Conservation (phyloP, 2,797 vertebrate species). For the Alectoris magna region DNA sequence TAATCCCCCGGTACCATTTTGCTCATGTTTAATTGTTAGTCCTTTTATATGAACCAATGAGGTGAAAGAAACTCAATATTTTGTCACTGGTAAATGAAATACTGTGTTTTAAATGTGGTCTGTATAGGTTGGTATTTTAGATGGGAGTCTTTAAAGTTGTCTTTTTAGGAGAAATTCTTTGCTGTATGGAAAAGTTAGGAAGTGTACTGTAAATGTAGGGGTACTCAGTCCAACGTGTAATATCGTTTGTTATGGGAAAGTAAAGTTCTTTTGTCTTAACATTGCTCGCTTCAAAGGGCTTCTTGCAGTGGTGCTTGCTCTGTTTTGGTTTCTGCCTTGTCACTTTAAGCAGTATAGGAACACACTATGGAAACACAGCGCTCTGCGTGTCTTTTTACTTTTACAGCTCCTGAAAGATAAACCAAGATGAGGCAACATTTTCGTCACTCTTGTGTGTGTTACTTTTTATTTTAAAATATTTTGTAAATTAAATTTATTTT, state of each 20-base stretch:
- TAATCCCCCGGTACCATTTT: background rate
- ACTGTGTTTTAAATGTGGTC: conserved; percentile 55
- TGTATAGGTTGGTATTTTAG: conserved; percentile 69
- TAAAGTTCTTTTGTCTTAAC: conserved; percentile 68
- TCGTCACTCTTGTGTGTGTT: background rate
- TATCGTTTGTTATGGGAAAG: conserved; percentile 73
- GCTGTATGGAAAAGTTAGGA: conserved; percentile 65
- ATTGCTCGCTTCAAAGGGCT: conserved; percentile 38
- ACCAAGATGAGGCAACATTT: background rate
- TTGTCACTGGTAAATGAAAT: conserved; percentile 67
- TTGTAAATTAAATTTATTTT: conserved; percentile 57
- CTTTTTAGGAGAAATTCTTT: conserved; percentile 52
- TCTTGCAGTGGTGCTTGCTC: background rate
- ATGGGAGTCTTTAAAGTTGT: conserved; percentile 60
- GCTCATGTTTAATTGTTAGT: conserved; percentile 39
- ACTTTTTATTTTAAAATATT: conserved; percentile 17
- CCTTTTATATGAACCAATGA: conserved; percentile 61
- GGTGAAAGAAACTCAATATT: conserved; percentile 63
- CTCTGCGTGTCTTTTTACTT: background rate
- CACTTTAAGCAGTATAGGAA: background rate
- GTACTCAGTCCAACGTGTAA: conserved; percentile 67
- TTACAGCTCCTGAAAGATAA: background rate
- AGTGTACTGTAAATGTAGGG: conserved; percentile 67
- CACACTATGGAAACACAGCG: background rate
- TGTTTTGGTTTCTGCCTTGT: background rate